phyloP scores from a whole-genome alignment of 2,797 vertebrate species.

The Nothura maculosa region DNA sequence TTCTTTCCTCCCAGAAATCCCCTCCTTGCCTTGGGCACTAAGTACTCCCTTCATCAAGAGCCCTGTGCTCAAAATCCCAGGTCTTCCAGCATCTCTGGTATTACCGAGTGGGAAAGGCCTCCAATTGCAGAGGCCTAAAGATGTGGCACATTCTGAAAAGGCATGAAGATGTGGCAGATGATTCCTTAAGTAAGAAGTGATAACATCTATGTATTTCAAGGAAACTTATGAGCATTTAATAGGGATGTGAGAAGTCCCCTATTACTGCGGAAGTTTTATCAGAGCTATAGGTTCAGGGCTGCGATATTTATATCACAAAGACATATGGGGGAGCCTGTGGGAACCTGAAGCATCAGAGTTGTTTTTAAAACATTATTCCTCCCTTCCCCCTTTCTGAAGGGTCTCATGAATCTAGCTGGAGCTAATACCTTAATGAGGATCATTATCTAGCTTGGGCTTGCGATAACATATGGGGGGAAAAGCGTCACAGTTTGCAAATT shows the following conservation, averaged over 20 bases:
- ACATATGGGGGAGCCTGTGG: background rate
- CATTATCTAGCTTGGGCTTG: background rate
- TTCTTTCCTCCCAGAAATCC: conserved; percentile 9
- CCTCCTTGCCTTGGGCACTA: background rate
- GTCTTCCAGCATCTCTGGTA: background rate
- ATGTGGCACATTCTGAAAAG: background rate
- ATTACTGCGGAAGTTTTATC: background rate
- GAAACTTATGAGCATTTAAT: background rate
- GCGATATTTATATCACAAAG: background rate
- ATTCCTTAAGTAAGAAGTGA: conserved; percentile 19
- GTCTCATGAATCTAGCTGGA: background rate
- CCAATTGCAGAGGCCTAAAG: background rate
- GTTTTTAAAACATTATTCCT: background rate
- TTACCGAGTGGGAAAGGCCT: background rate
- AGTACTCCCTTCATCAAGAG: background rate
- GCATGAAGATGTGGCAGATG: background rate
- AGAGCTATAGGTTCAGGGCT: background rate
- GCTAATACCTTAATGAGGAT: background rate
- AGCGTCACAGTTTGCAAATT: background rate
- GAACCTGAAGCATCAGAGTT: conserved; percentile 14
- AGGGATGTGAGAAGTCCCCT: background rate
- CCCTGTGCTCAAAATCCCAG: background rate
- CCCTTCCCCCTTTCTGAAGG: background rate
- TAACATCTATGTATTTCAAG: background rate
- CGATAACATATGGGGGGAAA: background rate